Base-by-base conservation (phyloP, 2,797 vertebrate genomes). In the Myiotriccus ornatus region DNA sequence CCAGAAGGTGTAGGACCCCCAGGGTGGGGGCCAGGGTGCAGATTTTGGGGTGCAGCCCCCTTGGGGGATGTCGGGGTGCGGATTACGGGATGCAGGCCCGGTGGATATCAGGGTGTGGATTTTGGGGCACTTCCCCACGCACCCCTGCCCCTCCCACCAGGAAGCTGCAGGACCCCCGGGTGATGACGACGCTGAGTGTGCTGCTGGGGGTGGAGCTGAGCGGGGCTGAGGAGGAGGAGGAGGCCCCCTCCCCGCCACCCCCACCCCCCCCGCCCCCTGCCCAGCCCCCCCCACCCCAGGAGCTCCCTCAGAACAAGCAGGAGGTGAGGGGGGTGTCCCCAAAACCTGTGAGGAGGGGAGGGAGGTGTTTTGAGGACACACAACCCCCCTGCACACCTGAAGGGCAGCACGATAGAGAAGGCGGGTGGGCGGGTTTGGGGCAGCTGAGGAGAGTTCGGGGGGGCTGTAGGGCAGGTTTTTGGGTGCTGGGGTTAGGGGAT, bases 161-260 rank as follows among this genome's bases (percentile, higher is more conserved):
- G 93, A 99, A 98, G 93, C 97, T 99, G 52, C 99, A 99, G 93
- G 99, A 99, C 94, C 98, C 98, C 14, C 97, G 99, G 73, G 98
- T 99, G 82, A 99, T 99, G 99, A 98, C 98, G 4, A 99, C 99
- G 3, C 98, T 99, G 8, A 99, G 99, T 15, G 99, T 99, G 64
- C 97, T 99, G 75, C 98, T 99, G 21, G 99, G 99, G 5, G 97
- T 99, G 4, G 99, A 99, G 90, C 97, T 99, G 57, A 98, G 98
- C 20, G 98, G 98, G 27, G 98, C 98, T 95, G 99, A 99, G 7
- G 99, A 99, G 23, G 98, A 98, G 2, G 99, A 99, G 2, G 99
- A 99, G 7, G 97, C 98, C 1, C 95, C 98, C 28, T 97, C 98
- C n/a, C 98, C 98, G 0, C 97, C 98, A 0, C 98, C 98, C 2